A percentile compares a stretch with the other conserved stretches of the same genome.
Evolutionary conservation across 2,888 invertebrate species (phyloP).

Genomic region (Phalangium opilio): DNA sequence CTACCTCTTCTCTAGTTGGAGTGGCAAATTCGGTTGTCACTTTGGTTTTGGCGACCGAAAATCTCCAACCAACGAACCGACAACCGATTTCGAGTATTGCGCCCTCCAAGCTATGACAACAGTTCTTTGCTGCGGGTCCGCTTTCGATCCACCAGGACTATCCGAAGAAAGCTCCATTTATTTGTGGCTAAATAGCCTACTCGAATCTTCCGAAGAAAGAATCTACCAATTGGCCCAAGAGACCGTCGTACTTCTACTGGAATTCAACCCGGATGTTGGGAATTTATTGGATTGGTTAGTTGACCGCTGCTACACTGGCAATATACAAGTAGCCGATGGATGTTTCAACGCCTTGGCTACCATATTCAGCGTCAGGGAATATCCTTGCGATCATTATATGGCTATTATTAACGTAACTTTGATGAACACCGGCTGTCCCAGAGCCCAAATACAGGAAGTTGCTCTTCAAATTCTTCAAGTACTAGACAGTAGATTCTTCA

Average conservation of each 20-base stretch:
- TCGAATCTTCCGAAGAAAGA: constrained; percentile 57
- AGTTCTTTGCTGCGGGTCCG: constrained; percentile 84
- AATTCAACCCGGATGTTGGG: constrained; percentile 80
- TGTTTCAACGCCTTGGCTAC: constrained; percentile 91
- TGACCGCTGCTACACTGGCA: constrained; percentile 88
- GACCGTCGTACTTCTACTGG: constrained; percentile 78
- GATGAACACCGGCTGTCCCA: constrained; percentile 87
- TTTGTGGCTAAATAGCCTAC: constrained; percentile 79
- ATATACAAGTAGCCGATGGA: constrained; percentile 78
- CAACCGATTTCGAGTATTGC: constrained; percentile 37
- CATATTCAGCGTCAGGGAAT: constrained; percentile 91
- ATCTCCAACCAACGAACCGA: constrained; percentile 26
- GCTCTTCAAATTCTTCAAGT: constrained; percentile 80
- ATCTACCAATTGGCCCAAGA: constrained; percentile 67
- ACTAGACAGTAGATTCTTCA: constrained; percentile 89
- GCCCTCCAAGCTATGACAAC: constrained; percentile 79
- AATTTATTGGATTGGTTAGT: constrained; percentile 88
- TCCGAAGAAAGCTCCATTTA: constrained; percentile 81
- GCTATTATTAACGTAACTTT: constrained; percentile 94
- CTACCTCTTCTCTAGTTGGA: constrained; percentile 83
- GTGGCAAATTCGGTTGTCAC: constrained; percentile 59
- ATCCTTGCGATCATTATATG: constrained; percentile 93
- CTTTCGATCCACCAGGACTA: constrained; percentile 68
- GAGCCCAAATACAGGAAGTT: constrained; percentile 78
- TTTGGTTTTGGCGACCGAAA: constrained; percentile 22